phyloP scores from a whole-genome alignment of 2,797 vertebrate species.

The Chromis chromis region DNA sequence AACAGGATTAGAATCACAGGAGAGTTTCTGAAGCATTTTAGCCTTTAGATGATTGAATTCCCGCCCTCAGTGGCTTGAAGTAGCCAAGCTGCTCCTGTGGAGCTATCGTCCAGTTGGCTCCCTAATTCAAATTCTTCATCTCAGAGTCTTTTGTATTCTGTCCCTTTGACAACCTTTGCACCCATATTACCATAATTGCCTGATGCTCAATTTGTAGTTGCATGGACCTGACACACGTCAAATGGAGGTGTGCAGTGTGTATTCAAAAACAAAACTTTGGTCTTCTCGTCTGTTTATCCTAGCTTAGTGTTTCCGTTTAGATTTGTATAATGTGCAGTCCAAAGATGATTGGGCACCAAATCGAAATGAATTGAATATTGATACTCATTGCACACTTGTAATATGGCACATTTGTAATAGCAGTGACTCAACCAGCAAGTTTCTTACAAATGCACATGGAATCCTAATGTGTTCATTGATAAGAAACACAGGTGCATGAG shows the following conservation, averaged over 20 bases:
- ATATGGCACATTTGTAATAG: not conserved
- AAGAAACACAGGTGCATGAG: not conserved
- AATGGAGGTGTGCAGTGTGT: not conserved
- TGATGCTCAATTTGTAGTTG: conserved; percentile 27
- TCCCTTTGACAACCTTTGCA: conserved; percentile 28
- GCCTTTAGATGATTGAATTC: conserved; percentile 48
- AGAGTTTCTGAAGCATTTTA: conserved; percentile 57
- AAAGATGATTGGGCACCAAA: not conserved
- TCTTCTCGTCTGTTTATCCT: not conserved
- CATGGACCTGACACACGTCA: conserved; percentile 7
- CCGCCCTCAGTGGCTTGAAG: conserved; percentile 23
- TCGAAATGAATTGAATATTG: no score
- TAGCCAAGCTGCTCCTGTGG: conserved; percentile 24
- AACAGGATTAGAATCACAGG: conserved; percentile 61
- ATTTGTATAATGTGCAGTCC: not conserved
- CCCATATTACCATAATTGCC: conserved; percentile 25
- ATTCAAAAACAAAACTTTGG: not conserved
- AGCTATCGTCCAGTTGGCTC: conserved; percentile 38
- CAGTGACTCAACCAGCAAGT: not conserved
- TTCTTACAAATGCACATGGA: not conserved
- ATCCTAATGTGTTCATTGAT: not conserved
- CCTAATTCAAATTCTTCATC: conserved; percentile 37
- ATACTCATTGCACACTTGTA: not conserved
- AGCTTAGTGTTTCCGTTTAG: not conserved
- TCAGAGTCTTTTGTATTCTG: conserved; percentile 21